These are phyloP conservation scores for Lochmaea crataegi DNA, from an alignment of 2,888 invertebrate genomes.

Conservation along the genomic window DNA sequence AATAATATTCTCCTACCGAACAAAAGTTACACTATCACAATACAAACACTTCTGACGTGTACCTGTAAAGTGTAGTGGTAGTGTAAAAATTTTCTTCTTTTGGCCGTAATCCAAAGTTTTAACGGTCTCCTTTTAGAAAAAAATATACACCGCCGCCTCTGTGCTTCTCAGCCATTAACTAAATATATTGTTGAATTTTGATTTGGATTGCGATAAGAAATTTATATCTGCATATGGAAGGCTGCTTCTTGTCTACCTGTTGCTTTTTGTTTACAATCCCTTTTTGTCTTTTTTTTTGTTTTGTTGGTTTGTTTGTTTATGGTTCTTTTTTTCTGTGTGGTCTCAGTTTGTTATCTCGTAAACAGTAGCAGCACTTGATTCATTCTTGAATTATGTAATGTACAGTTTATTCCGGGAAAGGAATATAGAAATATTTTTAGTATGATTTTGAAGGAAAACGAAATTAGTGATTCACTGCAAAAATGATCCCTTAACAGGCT, in stretches of 20 bases:
- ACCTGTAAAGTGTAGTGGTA: too few relatives aligned
- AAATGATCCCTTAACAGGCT: too few relatives aligned
- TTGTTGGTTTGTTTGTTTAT: background rate
- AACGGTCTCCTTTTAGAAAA: too few relatives aligned
- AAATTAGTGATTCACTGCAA: too few relatives aligned
- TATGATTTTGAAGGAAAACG: too few relatives aligned
- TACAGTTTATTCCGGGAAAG: background rate
- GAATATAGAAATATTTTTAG: background rate
- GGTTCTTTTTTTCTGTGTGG: constrained; percentile 15
- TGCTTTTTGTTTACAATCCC: constrained; percentile 19
- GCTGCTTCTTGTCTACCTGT: constrained; percentile 16
- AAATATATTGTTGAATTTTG: constrained; percentile 23
- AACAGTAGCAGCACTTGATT: constrained; percentile 17
- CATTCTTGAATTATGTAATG: constrained; percentile 10
- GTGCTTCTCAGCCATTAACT: constrained; percentile 10
- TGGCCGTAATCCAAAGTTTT: too few relatives aligned
- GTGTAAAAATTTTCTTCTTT: too few relatives aligned
- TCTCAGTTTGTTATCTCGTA: constrained; percentile 17
- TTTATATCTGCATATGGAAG: constrained; percentile 25
- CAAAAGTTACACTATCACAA: too few relatives aligned
- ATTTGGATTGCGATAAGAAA: constrained; percentile 19
- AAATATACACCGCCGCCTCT: background rate
- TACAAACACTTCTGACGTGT: too few relatives aligned
- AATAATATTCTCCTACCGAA: too few relatives aligned
- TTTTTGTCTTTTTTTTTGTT: constrained; percentile 3